Base-by-base conservation (phyloP, 2,888 invertebrate genomes). In the Liodrosophila aerea region DNA sequence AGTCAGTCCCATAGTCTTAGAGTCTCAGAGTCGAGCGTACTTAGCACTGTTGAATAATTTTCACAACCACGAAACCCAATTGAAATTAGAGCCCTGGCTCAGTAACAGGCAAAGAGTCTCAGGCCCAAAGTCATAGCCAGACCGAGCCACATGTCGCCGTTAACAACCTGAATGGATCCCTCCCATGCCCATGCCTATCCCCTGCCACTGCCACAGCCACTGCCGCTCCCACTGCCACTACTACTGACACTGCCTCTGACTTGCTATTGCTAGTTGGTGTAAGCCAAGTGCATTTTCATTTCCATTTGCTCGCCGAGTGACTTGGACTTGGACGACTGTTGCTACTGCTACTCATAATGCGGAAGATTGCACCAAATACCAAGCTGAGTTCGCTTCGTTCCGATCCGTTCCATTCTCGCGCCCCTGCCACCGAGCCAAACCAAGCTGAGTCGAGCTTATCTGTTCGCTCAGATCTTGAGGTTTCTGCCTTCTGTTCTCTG, bases 21-120 rank as follows among this genome's bases (percentile, higher is more conserved):
- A 59, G 52, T 41, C 46, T 12, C 41, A 43, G 59, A 56, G 65
- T 53, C 16, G 40, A 64, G 80, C 69, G 86, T 80, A 84, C 86
- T 81, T 81, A 86, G 74, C 77, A 66, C 86, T 84, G 80, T 81
- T 80, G 82, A 86, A 86, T 80, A 80, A 80, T 80, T 80, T 85
- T 85, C 70, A 84, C 86, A 56, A 81, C 84, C 74, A 81, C 86
- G 77, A 77, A 86, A 80, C 78, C 86, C 81, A 82, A 82, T 82
- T 82, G 81, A 82, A 82, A 82, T 82, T 82, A 82, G 81, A 86
- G 81, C 82, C 81, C 62, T 51, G 63, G 57, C 70, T 73, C 67
- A 71, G 75, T 77, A 75, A 74, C 82, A 75, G 65, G 74, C 45
- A 36, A 66, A 66, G 52, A 36, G 54, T 22, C 40, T 29, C 44